Evolutionary conservation across 2,797 vertebrate genomes (phyloP), one percentile per base, ranked within the genome.

Genomic region (Crossoptilon crossoptilon): DNA sequence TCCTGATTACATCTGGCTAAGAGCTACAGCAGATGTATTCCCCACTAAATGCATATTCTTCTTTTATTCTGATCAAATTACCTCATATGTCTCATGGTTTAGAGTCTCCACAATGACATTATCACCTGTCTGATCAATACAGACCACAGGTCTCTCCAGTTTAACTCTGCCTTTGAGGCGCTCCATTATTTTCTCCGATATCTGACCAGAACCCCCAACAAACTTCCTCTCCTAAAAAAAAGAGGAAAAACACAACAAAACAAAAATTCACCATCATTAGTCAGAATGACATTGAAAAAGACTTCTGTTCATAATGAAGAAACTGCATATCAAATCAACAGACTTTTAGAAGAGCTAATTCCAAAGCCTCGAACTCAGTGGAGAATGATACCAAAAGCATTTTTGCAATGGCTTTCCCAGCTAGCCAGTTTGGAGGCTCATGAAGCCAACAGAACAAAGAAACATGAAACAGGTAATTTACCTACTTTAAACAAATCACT

Each of bases 141-240:
- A 62, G 89, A 97, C 93, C 92, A 98, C 98, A 95, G 98, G 97
- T 55, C 79, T 83, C 80, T 81, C 94, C 67, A 98, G 94, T 76
- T 97, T 98, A 87, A 98, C 97, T 87, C 63, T 96, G 84, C 93
- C 97, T 90, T 97, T 90, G 8, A 98, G 97, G 63, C 58, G 83
- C 15, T 95, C 95, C 97, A 96, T 97, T 88, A 98, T 96, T 87
- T 83, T 97, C 87, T 98, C 98, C 0, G 98, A 97, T 92, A 98
- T 96, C 95, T 98, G 98, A 76, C 97, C 96, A 53, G 98, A 97
- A 73, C 98, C 98, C 23, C 98, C 98, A 64, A 97, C 87, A 97
- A 98, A 98, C 93, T 98, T 98, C 82, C 98, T 97, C 91, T 98
- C 98, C 98, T 98, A 92, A 56, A 93, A 86, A 71, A 75, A 48